Conservation (phyloP, 2,888 invertebrate genomes). For the Leptinotarsa peninsularis region DNA sequence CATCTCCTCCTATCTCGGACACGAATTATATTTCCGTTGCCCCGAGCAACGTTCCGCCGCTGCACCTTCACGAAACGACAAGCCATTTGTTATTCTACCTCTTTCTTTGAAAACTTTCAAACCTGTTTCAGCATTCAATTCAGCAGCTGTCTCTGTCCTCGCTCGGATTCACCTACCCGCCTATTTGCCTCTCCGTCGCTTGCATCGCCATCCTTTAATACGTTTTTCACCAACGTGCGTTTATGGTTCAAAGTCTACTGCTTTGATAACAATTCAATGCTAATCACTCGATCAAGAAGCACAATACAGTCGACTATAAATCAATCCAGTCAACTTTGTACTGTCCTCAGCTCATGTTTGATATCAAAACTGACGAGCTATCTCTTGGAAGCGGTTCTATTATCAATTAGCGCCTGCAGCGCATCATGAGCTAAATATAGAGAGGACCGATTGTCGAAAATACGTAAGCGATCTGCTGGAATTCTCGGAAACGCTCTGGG, state of each 20-base stretch:
- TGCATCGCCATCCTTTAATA: conserved; percentile 49
- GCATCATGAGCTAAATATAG: conserved; percentile 56
- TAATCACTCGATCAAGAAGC: conserved; percentile 24
- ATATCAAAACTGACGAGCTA: conserved; percentile 15
- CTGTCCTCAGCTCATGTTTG: neutral
- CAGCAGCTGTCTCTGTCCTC: conserved; percentile 62
- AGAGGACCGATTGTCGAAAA: conserved; percentile 39
- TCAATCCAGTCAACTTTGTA: neutral
- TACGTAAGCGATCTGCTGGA: conserved; percentile 33
- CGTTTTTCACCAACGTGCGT: conserved; percentile 53
- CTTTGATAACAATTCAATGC: conserved; percentile 31
- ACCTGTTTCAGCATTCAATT: conserved; percentile 59
- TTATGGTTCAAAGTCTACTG: conserved; percentile 53
- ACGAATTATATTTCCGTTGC: neutral
- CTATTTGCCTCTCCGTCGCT: conserved; percentile 59
- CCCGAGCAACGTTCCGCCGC: conserved; percentile 40
- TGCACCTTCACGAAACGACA: conserved; percentile 44
- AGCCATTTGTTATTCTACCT: conserved; percentile 61
- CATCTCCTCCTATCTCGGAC: too few relatives aligned
- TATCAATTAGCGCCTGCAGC: conserved; percentile 31
- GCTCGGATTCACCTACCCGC: conserved; percentile 64
- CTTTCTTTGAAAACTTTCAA: conserved; percentile 65
- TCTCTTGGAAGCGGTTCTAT: conserved; percentile 16
- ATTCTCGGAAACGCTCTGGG: conserved; percentile 48
- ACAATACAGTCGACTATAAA: conserved; percentile 14